Evolutionary conservation across 2,113 vertebrate genomes (phyloP).

Genomic region (Phaethornis superciliosus): DNA sequence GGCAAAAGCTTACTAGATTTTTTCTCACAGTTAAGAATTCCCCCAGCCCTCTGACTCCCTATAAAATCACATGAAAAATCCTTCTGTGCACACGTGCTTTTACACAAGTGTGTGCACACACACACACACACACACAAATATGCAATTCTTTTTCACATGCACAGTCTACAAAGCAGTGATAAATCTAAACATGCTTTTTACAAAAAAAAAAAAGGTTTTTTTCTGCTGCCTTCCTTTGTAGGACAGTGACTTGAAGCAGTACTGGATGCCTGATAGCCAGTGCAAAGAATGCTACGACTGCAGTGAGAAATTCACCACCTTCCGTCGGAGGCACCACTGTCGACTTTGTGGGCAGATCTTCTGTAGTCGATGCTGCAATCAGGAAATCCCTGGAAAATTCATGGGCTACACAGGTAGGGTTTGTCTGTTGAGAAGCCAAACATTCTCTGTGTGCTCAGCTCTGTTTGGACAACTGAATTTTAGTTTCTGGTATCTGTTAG

Average conservation of each 20-base stretch:
- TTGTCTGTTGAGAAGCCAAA: background rate
- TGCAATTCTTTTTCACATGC: background rate
- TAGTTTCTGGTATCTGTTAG: background rate
- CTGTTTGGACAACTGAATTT: background rate
- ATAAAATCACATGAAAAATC: background rate
- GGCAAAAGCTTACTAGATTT: background rate
- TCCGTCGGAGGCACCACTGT: constrained; percentile 94
- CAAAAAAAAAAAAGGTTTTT: background rate
- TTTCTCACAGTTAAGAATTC: background rate
- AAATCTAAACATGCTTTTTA: background rate
- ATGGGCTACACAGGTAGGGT: constrained; percentile 96
- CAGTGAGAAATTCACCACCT: constrained; percentile 97
- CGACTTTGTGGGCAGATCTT: constrained; percentile 97
- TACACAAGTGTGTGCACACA: background rate
- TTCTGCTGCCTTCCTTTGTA: constrained; percentile 39
- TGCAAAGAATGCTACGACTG: constrained; percentile 99
- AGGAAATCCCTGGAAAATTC: constrained; percentile 98
- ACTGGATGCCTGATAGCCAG: constrained; percentile 99
- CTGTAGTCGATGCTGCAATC: constrained; percentile 98
- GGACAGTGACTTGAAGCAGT: constrained; percentile 98
- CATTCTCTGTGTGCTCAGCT: background rate
- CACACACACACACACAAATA: rapidly evolving
- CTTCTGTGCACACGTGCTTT: background rate
- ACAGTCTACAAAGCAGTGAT: background rate
- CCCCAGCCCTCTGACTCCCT: background rate